Base-by-base conservation (phyloP, 2,113 vertebrate species). In the Oncorhynchus gorbuscha region DNA sequence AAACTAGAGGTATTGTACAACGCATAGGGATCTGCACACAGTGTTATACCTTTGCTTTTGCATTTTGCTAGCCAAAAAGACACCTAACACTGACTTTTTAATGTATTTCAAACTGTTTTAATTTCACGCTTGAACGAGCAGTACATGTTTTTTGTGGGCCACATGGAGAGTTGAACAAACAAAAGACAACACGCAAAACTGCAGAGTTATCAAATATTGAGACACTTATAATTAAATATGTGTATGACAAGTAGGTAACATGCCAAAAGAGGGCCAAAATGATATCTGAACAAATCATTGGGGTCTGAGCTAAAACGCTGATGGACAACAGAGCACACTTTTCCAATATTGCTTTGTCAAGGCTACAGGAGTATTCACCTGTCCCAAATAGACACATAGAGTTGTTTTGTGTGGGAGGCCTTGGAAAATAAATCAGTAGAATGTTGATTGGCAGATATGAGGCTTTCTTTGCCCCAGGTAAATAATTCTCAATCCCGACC, bases 401-500 rank as follows among this genome's bases (percentile, higher is more conserved):
- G 65, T 14, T 67, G 65, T 69, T 32, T 28, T 22, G 28, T 69
- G 67, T 39, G 30, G 7, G 30, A 69, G 30, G 32, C 30, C 30
- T 35, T n/a, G 32, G 67, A 20, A 16, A 32, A 67, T 4, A 14
- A 35, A 39, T 69, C 28, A 1, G 30, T 20, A 18, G 20, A 69
- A 39, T 69, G 67, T 35, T 45, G 30, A 69, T 4, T 35, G 30
- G 39, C 32, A 69, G 32, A 68, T 16, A 16, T 66, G 26, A 66
- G 26, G 64, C 12, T 30, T 32, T 14, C 14, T 28, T 13, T 28
- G 26, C 13, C 13, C 1, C 6, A 83, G 76, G 82, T 76, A 75
- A 73, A 76, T 68, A 65, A 61, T 79, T 80, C 66, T 77, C 80
- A 85, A 89, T 78, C 82, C 83, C 75, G 73, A 83, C 66, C 2